Percentiles rank a stretch among this genome's conserved stretches.
These are phyloP conservation scores for Euphydryas editha DNA, from an alignment of 2,888 invertebrate species.

Conservation along the genomic window DNA sequence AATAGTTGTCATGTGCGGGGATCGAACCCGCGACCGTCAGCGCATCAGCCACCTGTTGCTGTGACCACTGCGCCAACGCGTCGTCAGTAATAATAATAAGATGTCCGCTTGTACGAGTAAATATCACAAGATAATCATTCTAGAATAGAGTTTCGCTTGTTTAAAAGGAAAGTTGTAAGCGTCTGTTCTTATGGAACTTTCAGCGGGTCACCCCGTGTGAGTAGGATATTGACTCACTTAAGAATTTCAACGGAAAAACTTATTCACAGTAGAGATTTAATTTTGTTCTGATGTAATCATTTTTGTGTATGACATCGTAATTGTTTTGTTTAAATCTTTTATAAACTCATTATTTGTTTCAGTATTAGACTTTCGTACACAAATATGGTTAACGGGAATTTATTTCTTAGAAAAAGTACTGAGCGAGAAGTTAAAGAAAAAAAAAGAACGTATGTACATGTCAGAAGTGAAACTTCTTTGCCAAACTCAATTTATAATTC, in stretches of 20 bases:
- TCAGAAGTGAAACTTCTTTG: too few species aligned
- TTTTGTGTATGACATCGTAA: not conserved
- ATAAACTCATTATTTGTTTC: not conserved
- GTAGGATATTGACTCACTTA: constrained; percentile 22
- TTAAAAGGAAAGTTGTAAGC: constrained; percentile 32
- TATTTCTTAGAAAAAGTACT: too few species aligned
- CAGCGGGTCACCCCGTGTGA: constrained; percentile 19
- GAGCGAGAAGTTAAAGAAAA: too few species aligned
- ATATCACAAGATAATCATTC: not conserved
- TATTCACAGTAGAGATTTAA: not conserved
- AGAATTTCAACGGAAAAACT: not conserved
- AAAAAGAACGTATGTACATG: too few species aligned
- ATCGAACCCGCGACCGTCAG: too few species aligned
- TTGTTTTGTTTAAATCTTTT: not conserved
- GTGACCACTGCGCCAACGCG: not conserved
- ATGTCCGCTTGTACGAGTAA: not conserved
- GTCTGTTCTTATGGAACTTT: constrained; percentile 23
- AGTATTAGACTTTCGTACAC: too few species aligned
- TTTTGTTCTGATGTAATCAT: not conserved
- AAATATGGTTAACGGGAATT: too few species aligned
- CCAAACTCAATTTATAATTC: too few species aligned
- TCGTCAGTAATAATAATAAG: constrained; percentile 4
- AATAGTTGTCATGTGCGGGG: too few species aligned
- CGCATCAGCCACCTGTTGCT: too few species aligned
- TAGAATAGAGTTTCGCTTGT: not conserved